These are phyloP conservation scores for Pelochelys cantorii DNA, from an alignment of 2,797 vertebrate species.

Conservation along the genomic window DNA sequence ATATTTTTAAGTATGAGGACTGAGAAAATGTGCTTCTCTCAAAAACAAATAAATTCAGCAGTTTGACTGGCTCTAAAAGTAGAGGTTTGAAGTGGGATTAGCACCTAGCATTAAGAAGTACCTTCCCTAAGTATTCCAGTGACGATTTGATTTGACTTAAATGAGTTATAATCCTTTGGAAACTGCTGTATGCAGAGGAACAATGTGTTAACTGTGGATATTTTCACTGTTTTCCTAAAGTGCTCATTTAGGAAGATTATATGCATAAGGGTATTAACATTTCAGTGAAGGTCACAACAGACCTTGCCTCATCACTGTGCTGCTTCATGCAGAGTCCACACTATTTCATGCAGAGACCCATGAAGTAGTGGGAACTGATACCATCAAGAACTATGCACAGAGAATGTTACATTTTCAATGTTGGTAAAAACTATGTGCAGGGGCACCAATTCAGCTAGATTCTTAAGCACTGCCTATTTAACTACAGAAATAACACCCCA, in stretches of 20 bases:
- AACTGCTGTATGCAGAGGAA: neutral
- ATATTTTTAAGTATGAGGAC: neutral
- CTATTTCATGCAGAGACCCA: neutral
- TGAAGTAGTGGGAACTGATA: too few relatives aligned
- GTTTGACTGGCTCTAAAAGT: neutral
- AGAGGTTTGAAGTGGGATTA: neutral
- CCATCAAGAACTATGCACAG: neutral
- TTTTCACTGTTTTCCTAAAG: neutral
- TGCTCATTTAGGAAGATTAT: neutral
- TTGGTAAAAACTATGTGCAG: neutral
- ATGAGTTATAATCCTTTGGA: neutral
- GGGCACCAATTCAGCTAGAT: neutral
- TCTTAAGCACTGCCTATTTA: neutral
- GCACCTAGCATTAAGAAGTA: neutral
- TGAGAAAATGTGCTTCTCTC: neutral
- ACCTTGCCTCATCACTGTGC: neutral
- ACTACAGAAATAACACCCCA: neutral
- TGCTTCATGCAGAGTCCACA: neutral
- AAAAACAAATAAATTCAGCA: neutral
- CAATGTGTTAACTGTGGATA: neutral
- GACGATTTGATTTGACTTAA: neutral
- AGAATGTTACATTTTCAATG: neutral
- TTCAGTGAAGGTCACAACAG: neutral
- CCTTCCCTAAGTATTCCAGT: neutral
- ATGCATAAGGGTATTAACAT: neutral